These are phyloP conservation scores for Chouioia cunea DNA, from an alignment of 2,888 invertebrate species.

Conservation along the genomic window DNA sequence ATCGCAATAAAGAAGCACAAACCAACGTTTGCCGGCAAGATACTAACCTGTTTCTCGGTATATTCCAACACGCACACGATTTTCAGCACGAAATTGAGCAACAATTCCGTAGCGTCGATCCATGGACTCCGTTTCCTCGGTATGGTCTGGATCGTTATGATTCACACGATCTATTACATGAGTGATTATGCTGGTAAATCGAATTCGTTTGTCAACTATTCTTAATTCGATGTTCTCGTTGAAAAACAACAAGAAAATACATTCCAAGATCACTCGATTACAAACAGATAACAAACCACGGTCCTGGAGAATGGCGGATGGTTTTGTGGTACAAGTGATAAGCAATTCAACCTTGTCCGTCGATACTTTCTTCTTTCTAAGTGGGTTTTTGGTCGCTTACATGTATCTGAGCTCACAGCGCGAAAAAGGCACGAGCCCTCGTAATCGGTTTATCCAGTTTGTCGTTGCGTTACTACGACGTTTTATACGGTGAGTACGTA, in stretches of 20 bases:
- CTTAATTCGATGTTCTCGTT: too few relatives aligned
- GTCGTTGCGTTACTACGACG: slow-evolving; percentile 60
- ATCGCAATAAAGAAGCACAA: background rate
- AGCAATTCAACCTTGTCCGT: slow-evolving; percentile 69
- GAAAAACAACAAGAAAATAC: too few relatives aligned
- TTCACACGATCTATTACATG: slow-evolving; percentile 69
- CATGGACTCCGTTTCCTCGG: slow-evolving; percentile 72
- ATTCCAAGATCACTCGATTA: too few relatives aligned
- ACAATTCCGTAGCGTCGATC: slow-evolving; percentile 65
- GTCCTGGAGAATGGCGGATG: slow-evolving; percentile 63
- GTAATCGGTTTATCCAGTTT: slow-evolving; percentile 47
- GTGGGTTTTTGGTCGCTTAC: slow-evolving; percentile 62
- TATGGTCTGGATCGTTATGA: slow-evolving; percentile 73
- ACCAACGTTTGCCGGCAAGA: background rate
- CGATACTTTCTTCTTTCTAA: slow-evolving; percentile 70
- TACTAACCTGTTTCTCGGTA: slow-evolving; percentile 69
- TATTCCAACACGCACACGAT: slow-evolving; percentile 69
- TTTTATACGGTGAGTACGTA: slow-evolving; percentile 65
- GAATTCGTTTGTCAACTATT: too few relatives aligned
- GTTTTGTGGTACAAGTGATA: slow-evolving; percentile 64
- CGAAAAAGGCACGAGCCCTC: slow-evolving; percentile 37
- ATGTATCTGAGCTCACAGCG: slow-evolving; percentile 53
- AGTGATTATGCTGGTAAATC: slow-evolving; percentile 63
- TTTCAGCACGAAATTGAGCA: slow-evolving; percentile 62
- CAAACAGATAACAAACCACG: slow-evolving; percentile 63